These are phyloP conservation scores for Manduca sexta DNA, from an alignment of 1,140 invertebrate species.

Conservation along the genomic window DNA sequence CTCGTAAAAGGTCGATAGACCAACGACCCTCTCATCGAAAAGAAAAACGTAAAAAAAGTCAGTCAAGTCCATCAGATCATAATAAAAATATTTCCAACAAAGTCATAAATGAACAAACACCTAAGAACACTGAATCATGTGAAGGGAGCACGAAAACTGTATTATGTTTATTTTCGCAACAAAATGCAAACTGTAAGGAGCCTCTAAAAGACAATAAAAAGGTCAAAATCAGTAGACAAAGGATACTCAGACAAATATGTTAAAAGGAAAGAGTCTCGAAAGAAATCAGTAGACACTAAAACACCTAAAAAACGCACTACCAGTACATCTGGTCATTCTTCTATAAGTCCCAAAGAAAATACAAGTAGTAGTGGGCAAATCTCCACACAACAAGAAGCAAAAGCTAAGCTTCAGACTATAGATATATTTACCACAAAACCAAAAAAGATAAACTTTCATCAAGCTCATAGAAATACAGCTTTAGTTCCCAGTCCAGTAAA, in stretches of 20 bases:
- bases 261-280: constrained; percentile 46
- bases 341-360: constrained; percentile 39
- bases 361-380: constrained; percentile 22
- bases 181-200: constrained; percentile 26
- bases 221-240: constrained; percentile 27
- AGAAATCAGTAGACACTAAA: constrained; percentile 28
- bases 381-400: constrained; percentile 36
- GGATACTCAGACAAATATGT: constrained; percentile 52
- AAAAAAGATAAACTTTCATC: constrained; percentile 47
- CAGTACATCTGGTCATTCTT: constrained; percentile 42
- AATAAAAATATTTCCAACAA: constrained; percentile 35
- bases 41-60: constrained; percentile 63
- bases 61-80: constrained; percentile 7
- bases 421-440: constrained; percentile 58
- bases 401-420: constrained; percentile 50
- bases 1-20: constrained; percentile 54
- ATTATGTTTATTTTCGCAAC: constrained; percentile 39
- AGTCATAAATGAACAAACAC: constrained; percentile 22
- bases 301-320: constrained; percentile 34
- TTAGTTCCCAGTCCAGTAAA: constrained; percentile 11
- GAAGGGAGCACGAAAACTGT: constrained; percentile 19
- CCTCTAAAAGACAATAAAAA: constrained; percentile 30
- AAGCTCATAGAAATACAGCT: constrained; percentile 57
- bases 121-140: constrained; percentile 33
- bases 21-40: constrained; percentile 59